Percentiles rank a stretch among this genome's conserved stretches.
phyloP scores from a whole-genome alignment of 2,113 vertebrate genomes.

The Prionailurus bengalensis region DNA sequence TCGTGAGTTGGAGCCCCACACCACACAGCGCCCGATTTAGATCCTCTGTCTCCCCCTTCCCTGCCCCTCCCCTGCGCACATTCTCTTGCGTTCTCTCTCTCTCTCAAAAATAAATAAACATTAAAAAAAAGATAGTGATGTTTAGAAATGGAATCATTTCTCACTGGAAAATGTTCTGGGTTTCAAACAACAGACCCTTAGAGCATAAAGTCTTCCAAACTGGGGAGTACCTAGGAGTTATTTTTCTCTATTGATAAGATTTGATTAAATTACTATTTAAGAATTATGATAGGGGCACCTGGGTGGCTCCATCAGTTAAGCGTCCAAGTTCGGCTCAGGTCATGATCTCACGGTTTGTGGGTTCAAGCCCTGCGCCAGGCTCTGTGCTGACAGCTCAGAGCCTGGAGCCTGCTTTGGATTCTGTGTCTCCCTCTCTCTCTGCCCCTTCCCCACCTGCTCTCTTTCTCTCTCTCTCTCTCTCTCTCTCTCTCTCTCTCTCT shows the following conservation, averaged over 20 bases:
- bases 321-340: neutral
- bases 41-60: too few relatives aligned
- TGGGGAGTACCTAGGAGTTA: neutral
- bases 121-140: too few relatives aligned
- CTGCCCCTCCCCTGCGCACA: too few relatives aligned
- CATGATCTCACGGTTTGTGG: neutral
- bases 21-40: too few relatives aligned
- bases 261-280: neutral
- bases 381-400: neutral
- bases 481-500: neutral
- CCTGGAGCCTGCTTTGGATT: neutral
- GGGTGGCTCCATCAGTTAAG: neutral
- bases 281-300: neutral
- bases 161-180: neutral
- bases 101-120: too few relatives aligned
- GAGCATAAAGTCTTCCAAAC: neutral
- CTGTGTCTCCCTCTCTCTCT: neutral
- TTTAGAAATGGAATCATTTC: neutral
- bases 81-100: too few relatives aligned
- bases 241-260: neutral
- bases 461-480: neutral
- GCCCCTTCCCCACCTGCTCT: neutral
- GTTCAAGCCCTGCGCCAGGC: neutral
- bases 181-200: constrained; percentile 43
- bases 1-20: too few relatives aligned